Conservation (phyloP, 2,113 vertebrate genomes). For the Progne subis region DNA sequence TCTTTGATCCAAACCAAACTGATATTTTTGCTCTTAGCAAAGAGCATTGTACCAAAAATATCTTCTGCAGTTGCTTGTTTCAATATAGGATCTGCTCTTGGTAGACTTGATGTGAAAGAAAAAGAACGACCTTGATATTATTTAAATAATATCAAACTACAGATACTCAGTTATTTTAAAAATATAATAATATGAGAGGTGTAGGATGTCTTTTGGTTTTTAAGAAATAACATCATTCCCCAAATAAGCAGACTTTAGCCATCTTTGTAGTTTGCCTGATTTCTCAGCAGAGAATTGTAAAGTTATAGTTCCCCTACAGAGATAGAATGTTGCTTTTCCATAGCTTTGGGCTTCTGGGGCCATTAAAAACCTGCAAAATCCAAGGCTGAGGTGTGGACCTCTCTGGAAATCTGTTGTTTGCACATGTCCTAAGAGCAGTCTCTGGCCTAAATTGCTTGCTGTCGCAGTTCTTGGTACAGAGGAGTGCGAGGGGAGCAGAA, state of each 20-base stretch:
- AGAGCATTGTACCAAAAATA: neutral
- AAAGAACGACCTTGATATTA: neutral
- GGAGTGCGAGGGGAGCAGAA: neutral
- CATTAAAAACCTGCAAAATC: neutral
- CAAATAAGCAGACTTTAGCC: neutral
- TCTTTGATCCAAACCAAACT: neutral
- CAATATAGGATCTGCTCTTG: neutral
- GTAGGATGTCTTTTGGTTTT: neutral
- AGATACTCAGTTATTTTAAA: neutral
- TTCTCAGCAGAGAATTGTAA: neutral
- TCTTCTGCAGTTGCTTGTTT: neutral
- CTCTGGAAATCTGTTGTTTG: neutral
- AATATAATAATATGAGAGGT: neutral
- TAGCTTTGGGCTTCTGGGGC: neutral
- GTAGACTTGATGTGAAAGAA: neutral
- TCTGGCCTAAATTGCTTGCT: neutral
- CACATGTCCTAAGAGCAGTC: accelerated
- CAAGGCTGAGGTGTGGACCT: neutral
- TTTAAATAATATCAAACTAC: neutral
- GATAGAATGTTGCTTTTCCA: neutral
- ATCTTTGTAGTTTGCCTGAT: neutral
- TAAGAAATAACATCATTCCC: neutral
- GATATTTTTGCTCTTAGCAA: neutral
- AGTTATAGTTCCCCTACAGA: neutral
- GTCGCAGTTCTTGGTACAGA: neutral